These are phyloP conservation scores for Lasioglossum vierecki DNA, from an alignment of 2,888 invertebrate species.

Conservation along the genomic window DNA sequence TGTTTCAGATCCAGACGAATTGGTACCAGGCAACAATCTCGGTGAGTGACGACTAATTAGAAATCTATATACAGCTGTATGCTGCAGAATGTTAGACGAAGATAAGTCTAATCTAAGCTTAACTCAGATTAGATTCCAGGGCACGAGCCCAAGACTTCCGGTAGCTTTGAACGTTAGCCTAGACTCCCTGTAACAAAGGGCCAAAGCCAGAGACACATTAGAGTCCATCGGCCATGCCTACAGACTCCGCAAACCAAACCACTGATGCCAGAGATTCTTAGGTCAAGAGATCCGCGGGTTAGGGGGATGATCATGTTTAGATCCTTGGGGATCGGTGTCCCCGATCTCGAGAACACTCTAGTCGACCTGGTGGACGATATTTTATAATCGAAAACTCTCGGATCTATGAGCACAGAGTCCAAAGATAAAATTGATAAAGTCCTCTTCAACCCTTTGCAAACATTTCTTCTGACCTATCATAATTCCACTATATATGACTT, in stretches of 20 bases:
- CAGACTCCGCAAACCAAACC: neutral
- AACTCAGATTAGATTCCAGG: neutral
- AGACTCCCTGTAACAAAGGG: slow-evolving; percentile 1
- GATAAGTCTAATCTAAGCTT: neutral
- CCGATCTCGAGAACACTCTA: neutral
- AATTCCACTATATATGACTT: too few relatives aligned
- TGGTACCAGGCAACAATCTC: neutral
- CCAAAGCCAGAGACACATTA: slow-evolving; percentile 10
- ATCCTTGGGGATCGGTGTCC: neutral
- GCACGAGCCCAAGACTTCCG: neutral
- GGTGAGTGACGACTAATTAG: slow-evolving; percentile 28
- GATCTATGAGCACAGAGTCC: neutral
- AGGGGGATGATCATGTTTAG: neutral
- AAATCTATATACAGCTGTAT: neutral
- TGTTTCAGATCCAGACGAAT: slow-evolving; percentile 22
- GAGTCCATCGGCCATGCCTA: neutral
- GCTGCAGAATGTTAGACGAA: neutral
- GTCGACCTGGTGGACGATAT: neutral
- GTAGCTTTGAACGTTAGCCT: neutral
- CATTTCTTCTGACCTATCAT: too few relatives aligned
- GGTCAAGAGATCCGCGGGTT: neutral
- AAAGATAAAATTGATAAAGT: neutral
- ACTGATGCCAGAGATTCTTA: slow-evolving; percentile 2
- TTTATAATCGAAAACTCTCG: neutral
- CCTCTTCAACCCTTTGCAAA: neutral